phyloP scores from a whole-genome alignment of 1,140 invertebrate species.

The Hyles vespertilio region DNA sequence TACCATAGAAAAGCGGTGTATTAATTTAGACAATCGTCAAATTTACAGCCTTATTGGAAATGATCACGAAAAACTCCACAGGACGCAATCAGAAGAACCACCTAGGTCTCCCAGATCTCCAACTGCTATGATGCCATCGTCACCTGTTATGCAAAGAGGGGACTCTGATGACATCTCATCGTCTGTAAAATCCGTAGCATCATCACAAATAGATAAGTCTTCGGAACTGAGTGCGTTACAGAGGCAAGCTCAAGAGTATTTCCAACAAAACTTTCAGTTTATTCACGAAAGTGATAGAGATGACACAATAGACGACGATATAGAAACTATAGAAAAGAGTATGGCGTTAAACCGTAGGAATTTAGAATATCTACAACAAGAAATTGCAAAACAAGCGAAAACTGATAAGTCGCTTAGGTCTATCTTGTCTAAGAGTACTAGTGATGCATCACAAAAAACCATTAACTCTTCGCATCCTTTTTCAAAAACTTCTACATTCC shows the following conservation, averaged over 20 bases:
- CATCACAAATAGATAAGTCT: conserved; percentile 64
- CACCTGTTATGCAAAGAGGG: conserved; percentile 52
- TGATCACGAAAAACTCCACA: conserved; percentile 85
- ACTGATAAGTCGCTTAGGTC: conserved; percentile 58
- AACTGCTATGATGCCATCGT: conserved; percentile 40
- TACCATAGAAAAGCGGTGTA: too few species aligned
- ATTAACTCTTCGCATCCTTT: conserved; percentile 59
- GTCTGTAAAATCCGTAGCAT: conserved; percentile 62
- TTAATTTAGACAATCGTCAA: not conserved
- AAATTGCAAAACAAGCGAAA: conserved; percentile 71
- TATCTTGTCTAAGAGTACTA: conserved; percentile 64
- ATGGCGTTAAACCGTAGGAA: conserved; percentile 73
- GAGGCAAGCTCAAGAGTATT: conserved; percentile 71
- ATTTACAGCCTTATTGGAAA: conserved; percentile 62
- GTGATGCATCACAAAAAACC: conserved; percentile 66
- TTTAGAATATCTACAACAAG: conserved; percentile 73
- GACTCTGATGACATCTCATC: conserved; percentile 67
- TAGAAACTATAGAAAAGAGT: conserved; percentile 72
- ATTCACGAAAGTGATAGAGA: conserved; percentile 74
- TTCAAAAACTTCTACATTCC: conserved; percentile 73
- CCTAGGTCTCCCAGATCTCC: conserved; percentile 82
- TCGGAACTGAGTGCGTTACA: conserved; percentile 65
- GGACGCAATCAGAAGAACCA: conserved; percentile 89
- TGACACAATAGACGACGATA: conserved; percentile 73
- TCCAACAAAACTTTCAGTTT: conserved; percentile 75